These are phyloP conservation scores for Centropus bengalensis DNA, from an alignment of 2,113 vertebrate genomes.

Conservation along the genomic window DNA sequence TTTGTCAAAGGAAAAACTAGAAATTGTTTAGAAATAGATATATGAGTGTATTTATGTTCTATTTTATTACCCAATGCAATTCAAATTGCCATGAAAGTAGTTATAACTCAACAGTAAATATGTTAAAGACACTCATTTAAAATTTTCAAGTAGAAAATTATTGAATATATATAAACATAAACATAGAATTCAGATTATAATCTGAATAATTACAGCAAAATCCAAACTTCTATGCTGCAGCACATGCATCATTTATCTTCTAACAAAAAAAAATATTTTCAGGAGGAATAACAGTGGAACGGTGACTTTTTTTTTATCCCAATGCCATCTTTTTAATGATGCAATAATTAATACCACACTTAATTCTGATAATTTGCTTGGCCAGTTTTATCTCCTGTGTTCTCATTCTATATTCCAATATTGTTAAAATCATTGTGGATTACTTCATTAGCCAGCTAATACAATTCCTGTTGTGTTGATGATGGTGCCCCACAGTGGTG, in stretches of 20 bases:
- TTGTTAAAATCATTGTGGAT: neutral
- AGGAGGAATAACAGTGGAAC: neutral
- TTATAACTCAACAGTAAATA: neutral
- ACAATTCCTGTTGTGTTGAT: neutral
- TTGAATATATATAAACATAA: neutral
- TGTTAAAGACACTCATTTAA: neutral
- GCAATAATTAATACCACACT: neutral
- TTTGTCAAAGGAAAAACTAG: neutral
- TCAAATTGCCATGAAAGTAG: neutral
- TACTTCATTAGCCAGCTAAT: constrained; percentile 24
- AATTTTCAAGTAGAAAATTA: neutral
- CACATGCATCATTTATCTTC: neutral
- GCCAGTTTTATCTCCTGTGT: neutral
- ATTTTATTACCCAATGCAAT: neutral
- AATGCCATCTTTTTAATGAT: neutral
- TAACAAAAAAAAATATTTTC: neutral
- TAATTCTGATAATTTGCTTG: neutral
- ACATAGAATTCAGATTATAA: neutral
- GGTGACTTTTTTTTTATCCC: neutral
- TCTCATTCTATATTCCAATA: constrained; percentile 26
- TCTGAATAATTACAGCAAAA: neutral
- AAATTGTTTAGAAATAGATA: neutral
- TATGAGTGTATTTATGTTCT: neutral
- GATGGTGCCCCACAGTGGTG: neutral
- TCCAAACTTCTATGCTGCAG: neutral